Base-by-base conservation (phyloP, 2,113 vertebrate genomes). In the Tupaia chinensis region DNA sequence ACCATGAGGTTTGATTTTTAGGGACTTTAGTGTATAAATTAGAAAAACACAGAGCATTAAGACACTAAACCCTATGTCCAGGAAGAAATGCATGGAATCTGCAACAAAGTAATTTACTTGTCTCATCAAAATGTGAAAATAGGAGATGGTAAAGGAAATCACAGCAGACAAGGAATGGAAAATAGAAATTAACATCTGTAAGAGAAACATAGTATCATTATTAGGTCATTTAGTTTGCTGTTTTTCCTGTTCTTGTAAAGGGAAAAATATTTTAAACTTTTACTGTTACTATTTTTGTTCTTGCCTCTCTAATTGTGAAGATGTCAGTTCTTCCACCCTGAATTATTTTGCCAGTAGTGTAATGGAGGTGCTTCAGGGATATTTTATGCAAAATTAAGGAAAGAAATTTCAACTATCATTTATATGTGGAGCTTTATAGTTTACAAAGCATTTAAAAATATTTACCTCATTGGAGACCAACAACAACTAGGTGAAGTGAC, bases 161-260 rank as follows among this genome's bases (percentile, higher is more conserved):
- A 14, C 60, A 82, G 17, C 53, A 34, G 53, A n/a, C 5, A 66
- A 81, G 61, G 53, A 81, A 20, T 14, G 2, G 54, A 72, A 81
- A 80, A 63, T 61, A 20, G 61, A 82, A 60, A 69, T 81, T 66
- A 82, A 58, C 6, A 85, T 63, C 10, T 56, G 27, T 68, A 44
- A 81, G 56, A 81, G 76, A 76, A 27, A 4, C 29, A 70, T 15
- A 76, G 13, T 72, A 87, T 16, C 58, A 60, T 58, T 78, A 44
- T 63, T 82, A 69, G 65, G 8, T 44, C 65, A 34, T 76, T 81
- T 60, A 65, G 7, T 83, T 83, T 54, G 9, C 25, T 95, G 5
- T 89, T 25, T 84, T 82, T 65, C 25, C 16, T 70, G 16, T 93
- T 85, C 14, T 93, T 84, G 27, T 32, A 74, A 95, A 85, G n/a